Conservation (phyloP, 2,797 vertebrate genomes). For the Scolopax bukidnonensis region DNA sequence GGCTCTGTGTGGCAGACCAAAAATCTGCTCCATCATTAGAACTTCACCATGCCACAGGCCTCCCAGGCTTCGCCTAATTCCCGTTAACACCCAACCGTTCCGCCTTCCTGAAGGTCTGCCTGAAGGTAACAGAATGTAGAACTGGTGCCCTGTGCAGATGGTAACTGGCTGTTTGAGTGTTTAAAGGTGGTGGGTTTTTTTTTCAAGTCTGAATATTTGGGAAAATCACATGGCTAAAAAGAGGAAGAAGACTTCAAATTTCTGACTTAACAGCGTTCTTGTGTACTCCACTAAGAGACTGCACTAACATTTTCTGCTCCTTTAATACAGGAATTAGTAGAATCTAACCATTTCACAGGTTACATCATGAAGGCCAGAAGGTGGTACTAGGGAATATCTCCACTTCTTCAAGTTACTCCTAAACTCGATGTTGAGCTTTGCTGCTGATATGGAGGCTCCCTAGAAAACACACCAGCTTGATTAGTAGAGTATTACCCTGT, state of each 20-base stretch:
- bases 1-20: slow-evolving; percentile 29
- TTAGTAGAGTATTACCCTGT: background rate
- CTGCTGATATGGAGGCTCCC: background rate
- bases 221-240: background rate
- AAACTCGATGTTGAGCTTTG: background rate
- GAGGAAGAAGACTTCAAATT: background rate
- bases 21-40: slow-evolving; percentile 76
- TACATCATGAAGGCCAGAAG: background rate
- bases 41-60: slow-evolving; percentile 59
- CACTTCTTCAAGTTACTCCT: background rate
- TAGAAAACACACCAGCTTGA: background rate
- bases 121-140: slow-evolving; percentile 61
- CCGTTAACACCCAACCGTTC: background rate
- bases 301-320: accelerated
- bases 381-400: background rate
- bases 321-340: background rate
- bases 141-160: background rate
- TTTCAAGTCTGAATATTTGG: background rate
- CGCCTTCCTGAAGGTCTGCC: slow-evolving; percentile 43
- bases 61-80: background rate
- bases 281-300: background rate
- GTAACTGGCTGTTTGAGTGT: background rate
- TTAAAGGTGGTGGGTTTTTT: background rate
- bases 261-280: background rate
- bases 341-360: background rate